phyloP scores from a whole-genome alignment of 1,140 invertebrate species.

The Drosophila lowei region DNA sequence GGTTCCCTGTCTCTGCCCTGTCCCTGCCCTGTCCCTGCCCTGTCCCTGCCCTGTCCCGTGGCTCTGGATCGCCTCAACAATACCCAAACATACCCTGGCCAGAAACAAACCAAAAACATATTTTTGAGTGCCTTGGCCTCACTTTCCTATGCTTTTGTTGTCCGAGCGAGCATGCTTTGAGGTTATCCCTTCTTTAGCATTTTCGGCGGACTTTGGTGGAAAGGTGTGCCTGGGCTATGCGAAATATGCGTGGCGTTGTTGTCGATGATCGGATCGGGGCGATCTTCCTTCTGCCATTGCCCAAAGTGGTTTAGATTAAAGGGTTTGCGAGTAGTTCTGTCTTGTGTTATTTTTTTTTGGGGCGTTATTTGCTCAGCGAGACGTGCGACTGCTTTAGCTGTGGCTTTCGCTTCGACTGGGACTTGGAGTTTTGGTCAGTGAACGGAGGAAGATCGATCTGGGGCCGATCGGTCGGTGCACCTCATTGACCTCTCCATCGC shows the following conservation, averaged over 20 bases:
- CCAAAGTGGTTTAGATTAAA: slow-evolving; percentile 81
- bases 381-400: slow-evolving; percentile 71
- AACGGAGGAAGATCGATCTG: slow-evolving; percentile 59
- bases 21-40: too few species aligned
- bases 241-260: slow-evolving; percentile 78
- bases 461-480: slow-evolving; percentile 60
- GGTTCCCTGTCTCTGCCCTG: slow-evolving; percentile 16
- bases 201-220: slow-evolving; percentile 38
- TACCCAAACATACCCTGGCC: too few species aligned
- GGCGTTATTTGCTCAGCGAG: slow-evolving; percentile 79
- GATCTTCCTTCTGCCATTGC: slow-evolving; percentile 43
- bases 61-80: background rate
- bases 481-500: slow-evolving; percentile 62
- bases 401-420: slow-evolving; percentile 10
- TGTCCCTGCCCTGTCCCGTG: slow-evolving; percentile 14
- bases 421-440: slow-evolving; percentile 7
- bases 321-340: slow-evolving; percentile 53
- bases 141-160: slow-evolving; percentile 55
- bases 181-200: slow-evolving; percentile 49
- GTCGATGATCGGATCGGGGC: slow-evolving; percentile 65
- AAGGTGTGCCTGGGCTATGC: slow-evolving; percentile 78
- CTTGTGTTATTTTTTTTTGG: slow-evolving; percentile 66
- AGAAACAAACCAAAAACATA: slow-evolving; percentile 5
- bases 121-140: slow-evolving; percentile 24
- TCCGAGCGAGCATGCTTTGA: slow-evolving; percentile 28